Percentiles rank a stretch among this genome's conserved stretches.
Evolutionary conservation across 2,888 invertebrate species (phyloP).

Genomic region (Spodoptera littoralis): DNA sequence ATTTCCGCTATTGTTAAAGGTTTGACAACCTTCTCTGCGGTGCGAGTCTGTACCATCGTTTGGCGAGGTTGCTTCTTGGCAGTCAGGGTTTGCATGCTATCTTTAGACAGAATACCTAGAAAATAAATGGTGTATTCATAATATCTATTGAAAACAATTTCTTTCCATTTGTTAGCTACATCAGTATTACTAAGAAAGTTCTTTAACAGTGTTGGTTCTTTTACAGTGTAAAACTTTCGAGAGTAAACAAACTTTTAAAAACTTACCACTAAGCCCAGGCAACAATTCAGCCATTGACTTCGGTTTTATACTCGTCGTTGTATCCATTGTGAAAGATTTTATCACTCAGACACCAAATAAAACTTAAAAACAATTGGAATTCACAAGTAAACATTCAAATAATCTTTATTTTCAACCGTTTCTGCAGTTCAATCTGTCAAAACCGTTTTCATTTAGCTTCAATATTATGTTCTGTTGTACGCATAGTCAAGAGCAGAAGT

Average conservation of each 20-base stretch:
- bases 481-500: constrained; percentile 3
- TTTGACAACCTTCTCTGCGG: constrained; percentile 69
- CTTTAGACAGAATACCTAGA: constrained; percentile 73
- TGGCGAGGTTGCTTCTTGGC: constrained; percentile 70
- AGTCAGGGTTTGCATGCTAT: constrained; percentile 67
- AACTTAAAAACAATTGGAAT: constrained; percentile 32
- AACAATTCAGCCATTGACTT: constrained; percentile 76
- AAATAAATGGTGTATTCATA: constrained; percentile 19
- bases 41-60: constrained; percentile 63
- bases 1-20: constrained; percentile 79
- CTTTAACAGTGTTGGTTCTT: neutral
- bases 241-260: constrained; percentile 21
- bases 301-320: constrained; percentile 66
- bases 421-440: constrained; percentile 58
- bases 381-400: constrained; percentile 54
- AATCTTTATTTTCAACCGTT: constrained; percentile 53
- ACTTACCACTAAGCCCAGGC: constrained; percentile 72
- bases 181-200: neutral
- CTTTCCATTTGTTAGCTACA: too few species aligned
- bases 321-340: constrained; percentile 63
- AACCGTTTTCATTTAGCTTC: constrained; percentile 32
- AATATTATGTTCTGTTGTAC: constrained; percentile 19
- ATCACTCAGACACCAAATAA: constrained; percentile 23
- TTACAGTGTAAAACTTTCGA: neutral
- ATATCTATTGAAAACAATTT: neutral